Base-by-base conservation (phyloP, 1,140 invertebrate species). In the Mylabris phalerata region DNA sequence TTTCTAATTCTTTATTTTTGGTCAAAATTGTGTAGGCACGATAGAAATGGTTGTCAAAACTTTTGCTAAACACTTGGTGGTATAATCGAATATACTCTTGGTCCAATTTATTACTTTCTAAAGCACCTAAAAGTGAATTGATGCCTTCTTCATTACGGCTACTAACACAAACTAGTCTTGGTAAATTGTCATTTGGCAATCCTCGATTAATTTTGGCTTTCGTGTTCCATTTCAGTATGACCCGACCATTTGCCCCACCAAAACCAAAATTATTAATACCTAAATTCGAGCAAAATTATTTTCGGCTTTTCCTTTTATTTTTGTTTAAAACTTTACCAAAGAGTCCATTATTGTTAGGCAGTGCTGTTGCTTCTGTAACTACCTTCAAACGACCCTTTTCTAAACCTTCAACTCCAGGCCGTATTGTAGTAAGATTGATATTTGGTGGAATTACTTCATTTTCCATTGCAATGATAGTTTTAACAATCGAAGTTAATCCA, bases 401-500 rank as follows among this genome's bases (percentile, higher is more conserved):
- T 1, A 95, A 74, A 1, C 84, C 83, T n/a, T 81, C 74, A 44
- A 94, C 89, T 27, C 86, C 82, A 27, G 84, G 78, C 65, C 90
- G 89, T 5, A 90, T 13, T 13, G 13, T 1, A 13, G 13, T 13
- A 13, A 13, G 1, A 13, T 13, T 13, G 0, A 13, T 13, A 13
- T 13, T 13, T 0, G 13, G 13, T 13, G 13, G 13, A 13, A 13
- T 13, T 13, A 13, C 13, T 13, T 13, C 13, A 13, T 13, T 84
- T 3, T 72, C 77, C 75, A 92, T 89, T 0, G 87, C 83, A 43
- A 93, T 76, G 38, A 77, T 74, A 64, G 92, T 86, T 78, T 96
- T 96, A 3, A 87, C 83, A 40, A 96, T 66, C 1, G 90, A 88
- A 71, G 89, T 92, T 0, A 92, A 74, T 57, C 93, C 93, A 39